Base-by-base conservation (phyloP, 2,113 vertebrate genomes). In the Monopterus albus region DNA sequence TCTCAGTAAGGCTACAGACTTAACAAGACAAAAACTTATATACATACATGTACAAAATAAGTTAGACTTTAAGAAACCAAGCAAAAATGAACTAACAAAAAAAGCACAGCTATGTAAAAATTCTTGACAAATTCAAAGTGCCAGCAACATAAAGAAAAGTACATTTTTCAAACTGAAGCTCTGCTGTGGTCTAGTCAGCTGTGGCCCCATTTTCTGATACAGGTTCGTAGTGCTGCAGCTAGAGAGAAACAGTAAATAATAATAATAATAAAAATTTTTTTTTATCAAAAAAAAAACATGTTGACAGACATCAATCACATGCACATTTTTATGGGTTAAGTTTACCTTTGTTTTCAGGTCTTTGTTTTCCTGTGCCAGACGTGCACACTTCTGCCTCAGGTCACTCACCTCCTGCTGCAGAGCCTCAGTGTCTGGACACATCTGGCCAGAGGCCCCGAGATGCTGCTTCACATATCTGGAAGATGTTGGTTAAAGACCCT, bases 391-490 rank as follows among this genome's bases (percentile, higher is more conserved):
- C 79, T 96, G 94, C 85, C 95, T 96, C 84, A 96, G 91, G 82
- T 97, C 94, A 39, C 82, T 88, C 68, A 97, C 88, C 85, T 98
- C 96, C 92, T 95, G 90, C 62, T 95, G 95, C 79, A 98, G 93
- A 68, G 92, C 78, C 56, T 96, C 95, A 2, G 94, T 69, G 78
- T 97, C 95, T 21, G 91, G 85, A 15, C 92, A 92, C 71, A 93
- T 93, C 25, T 92, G 91, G 15, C 91, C 92, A 8, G 89, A 88
- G 29, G 92, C 91, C 61, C 94, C 92, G 69, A 99, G 92, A 60
- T 96, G 93, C 83, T 96, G 94, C 90, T 96, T 98, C 81, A 99
- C 90, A 89, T 96, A 99, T 75, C 98, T 98, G 90, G 26, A 6
- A 2, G 11, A 17, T 72, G 2, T 1, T 49, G 15, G 91, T 95